Evolutionary conservation across 2,113 vertebrate genomes (phyloP).

Genomic region (cattle (Bos taurus)): DNA sequence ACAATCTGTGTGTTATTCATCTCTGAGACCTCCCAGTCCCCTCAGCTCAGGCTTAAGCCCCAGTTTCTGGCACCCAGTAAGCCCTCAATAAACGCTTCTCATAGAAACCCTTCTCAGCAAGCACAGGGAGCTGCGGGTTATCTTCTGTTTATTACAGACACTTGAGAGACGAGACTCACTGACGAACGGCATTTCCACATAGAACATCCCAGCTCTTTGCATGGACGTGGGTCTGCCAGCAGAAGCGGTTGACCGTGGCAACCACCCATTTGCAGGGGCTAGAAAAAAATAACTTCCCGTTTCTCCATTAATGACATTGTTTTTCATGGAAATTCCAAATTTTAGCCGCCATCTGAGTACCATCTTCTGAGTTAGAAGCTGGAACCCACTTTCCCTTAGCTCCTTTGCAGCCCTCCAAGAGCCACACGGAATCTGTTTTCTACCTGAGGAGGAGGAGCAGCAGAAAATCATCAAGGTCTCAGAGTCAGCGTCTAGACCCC

Average conservation of each 20-base stretch:
- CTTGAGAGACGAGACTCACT: background rate
- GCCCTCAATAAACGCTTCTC: background rate
- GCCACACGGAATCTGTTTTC: background rate
- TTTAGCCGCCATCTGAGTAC: background rate
- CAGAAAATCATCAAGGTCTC: background rate
- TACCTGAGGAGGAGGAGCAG: background rate
- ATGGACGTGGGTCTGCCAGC: background rate
- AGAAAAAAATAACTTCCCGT: background rate
- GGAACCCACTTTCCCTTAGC: background rate
- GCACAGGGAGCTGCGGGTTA: too few species aligned
- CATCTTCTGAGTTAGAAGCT: accelerated
- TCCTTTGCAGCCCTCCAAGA: background rate
- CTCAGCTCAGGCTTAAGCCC: background rate
- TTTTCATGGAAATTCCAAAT: background rate
- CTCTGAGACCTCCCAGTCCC: background rate
- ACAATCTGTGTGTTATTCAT: background rate
- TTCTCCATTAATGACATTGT: background rate
- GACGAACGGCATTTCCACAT: background rate
- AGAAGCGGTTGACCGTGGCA: background rate
- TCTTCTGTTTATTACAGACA: background rate
- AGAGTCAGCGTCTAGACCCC: background rate
- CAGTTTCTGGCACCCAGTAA: background rate
- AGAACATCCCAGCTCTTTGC: background rate
- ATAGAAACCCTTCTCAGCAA: background rate
- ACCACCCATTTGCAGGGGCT: background rate